phyloP scores from a whole-genome alignment of 2,113 vertebrate species.

The Bubo scandiacus region DNA sequence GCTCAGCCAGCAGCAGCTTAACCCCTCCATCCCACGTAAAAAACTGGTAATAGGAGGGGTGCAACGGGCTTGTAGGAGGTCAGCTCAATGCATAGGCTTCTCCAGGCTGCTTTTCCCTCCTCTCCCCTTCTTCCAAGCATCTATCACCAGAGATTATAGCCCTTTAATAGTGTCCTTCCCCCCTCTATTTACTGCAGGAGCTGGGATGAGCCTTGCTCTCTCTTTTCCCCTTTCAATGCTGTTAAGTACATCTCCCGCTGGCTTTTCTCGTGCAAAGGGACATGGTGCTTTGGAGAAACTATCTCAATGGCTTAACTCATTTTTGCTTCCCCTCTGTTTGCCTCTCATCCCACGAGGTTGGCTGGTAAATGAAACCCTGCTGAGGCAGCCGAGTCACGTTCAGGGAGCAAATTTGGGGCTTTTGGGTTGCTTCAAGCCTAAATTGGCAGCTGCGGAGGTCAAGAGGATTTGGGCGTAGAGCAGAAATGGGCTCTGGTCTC shows the following conservation, averaged over 20 bases:
- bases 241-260: not conserved
- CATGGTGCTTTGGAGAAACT: not conserved
- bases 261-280: not conserved
- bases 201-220: not conserved
- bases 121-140: not conserved
- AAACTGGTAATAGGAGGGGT: not conserved
- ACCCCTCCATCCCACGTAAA: not conserved
- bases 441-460: not conserved
- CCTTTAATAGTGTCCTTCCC: not conserved
- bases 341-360: rapidly evolving
- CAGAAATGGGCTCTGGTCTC: not conserved
- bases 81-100: not conserved
- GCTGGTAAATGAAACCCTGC: constrained; percentile 33
- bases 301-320: not conserved
- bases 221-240: not conserved
- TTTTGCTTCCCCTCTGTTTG: not conserved
- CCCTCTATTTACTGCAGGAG: not conserved
- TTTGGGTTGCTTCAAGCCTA: not conserved
- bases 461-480: constrained; percentile 6
- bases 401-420: not conserved
- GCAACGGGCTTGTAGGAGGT: not conserved
- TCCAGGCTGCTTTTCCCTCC: not conserved
- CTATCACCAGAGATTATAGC: not conserved
- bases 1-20: not conserved
- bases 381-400: not conserved